Base-by-base conservation (phyloP, 2,888 invertebrate species). In the Caenorhabditis panamensis region DNA sequence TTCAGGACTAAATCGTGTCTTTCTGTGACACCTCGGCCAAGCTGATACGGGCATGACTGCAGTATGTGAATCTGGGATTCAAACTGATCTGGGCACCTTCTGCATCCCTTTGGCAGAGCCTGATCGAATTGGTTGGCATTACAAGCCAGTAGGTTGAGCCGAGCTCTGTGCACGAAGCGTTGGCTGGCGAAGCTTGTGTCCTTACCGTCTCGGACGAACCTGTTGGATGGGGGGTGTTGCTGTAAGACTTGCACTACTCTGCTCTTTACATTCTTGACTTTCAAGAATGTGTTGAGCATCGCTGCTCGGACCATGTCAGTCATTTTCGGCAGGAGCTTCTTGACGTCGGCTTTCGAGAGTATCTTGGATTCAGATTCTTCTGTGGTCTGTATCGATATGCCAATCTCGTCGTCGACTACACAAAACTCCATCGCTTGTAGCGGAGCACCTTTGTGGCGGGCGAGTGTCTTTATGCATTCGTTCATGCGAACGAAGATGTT, bases 21-120 rank as follows among this genome's bases (percentile, higher is more conserved):
- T 3, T 54, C 37, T 2, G 66, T 54, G 31, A 66, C 54, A 2
- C 16, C 24, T 0, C 20, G 1, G 4, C 18, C 54, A 1, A 66
- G 20, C 1, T 18, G 5, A 22, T 66, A 54, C 4, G 11, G 53
- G 22, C 66, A 66, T 1, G 28, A 1, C 18, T 66, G 53, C 11
- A 66, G 54, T n/a, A 66, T 66, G 36, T 66, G 66, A 6, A 22
- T 5, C n/a, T 37, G 54, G 13, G 66, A 53, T 54, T 66, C 66
- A 1, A 16, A 20, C 13, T 54, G 37, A 6, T 3, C 6, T 3
- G 1, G n/a, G 16, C 66, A 66, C 54, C 66, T 36, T 54, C 66
- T 5, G 36, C 66, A 66, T 1, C 3, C n/a, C 22, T 41, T 53
- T 5, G 63, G 51, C 1, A 36, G 2, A 1, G 18, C 20, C 22